A percentile compares a stretch with the other conserved stretches of the same genome.
phyloP scores from a whole-genome alignment of 2,113 vertebrate genomes.

The Alethe diademata region DNA sequence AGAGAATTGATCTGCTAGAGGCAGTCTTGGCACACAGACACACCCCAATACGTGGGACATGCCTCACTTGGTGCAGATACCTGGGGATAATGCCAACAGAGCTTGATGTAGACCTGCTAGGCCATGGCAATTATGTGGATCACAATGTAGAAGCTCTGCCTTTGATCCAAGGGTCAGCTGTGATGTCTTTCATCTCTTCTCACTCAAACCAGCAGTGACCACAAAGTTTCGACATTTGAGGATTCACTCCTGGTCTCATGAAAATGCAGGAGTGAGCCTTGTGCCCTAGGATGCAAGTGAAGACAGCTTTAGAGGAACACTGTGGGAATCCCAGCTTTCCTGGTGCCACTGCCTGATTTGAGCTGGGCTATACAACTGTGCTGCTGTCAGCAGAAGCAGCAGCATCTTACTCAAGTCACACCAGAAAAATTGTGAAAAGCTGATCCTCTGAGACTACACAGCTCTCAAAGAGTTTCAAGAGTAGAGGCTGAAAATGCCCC shows the following conservation, averaged over 20 bases:
- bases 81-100: neutral
- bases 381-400: neutral
- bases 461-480: neutral
- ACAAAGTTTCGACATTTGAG: neutral
- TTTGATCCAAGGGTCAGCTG: neutral
- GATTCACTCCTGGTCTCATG: neutral
- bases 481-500: neutral
- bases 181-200: neutral
- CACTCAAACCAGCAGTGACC: neutral
- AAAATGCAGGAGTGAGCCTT: neutral
- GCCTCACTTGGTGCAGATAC: neutral
- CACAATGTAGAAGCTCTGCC: neutral
- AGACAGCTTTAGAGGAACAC: neutral
- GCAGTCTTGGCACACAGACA: neutral
- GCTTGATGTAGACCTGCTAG: neutral
- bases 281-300: neutral
- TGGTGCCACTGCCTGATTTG: neutral
- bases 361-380: neutral
- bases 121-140: accelerated
- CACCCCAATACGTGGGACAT: accelerated
- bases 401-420: neutral
- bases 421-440: neutral
- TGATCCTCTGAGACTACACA: neutral
- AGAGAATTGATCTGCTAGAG: neutral
- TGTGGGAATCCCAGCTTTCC: neutral